Conservation (phyloP, 2,888 invertebrate genomes). For the Aspidiotus rigidus region DNA sequence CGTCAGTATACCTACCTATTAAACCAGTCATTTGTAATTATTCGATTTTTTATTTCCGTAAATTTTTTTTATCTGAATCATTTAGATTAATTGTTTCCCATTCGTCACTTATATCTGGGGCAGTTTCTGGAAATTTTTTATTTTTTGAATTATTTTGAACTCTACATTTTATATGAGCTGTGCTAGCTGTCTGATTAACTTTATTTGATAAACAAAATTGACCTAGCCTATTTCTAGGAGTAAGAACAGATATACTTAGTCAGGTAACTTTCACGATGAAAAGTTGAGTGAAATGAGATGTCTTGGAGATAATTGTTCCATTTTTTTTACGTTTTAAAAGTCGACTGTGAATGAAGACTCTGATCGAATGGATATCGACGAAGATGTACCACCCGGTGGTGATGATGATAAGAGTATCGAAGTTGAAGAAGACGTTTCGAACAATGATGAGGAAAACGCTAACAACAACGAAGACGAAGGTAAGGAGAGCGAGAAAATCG, state of each 20-base stretch:
- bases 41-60: no score
- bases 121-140: no score
- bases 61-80: no score
- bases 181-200: no score
- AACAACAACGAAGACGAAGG: neutral
- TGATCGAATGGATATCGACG: conserved; percentile 24
- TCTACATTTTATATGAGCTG: no score
- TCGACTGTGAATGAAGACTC: conserved; percentile 20
- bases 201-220: no score
- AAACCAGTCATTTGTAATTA: no score
- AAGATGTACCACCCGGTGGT: neutral
- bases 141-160: no score
- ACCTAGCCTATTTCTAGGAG: no score
- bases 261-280: conserved; percentile 46
- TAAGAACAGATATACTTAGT: conserved; percentile 57
- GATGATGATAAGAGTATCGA: conserved; percentile 9
- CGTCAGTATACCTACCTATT: no score
- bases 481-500: neutral
- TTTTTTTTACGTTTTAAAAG: conserved; percentile 11
- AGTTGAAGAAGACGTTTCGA: neutral
- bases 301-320: neutral
- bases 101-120: no score
- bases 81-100: no score
- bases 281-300: neutral
- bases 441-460: neutral